Base-by-base conservation (phyloP, 2,797 vertebrate species). In the Loriculus beryllinus region DNA sequence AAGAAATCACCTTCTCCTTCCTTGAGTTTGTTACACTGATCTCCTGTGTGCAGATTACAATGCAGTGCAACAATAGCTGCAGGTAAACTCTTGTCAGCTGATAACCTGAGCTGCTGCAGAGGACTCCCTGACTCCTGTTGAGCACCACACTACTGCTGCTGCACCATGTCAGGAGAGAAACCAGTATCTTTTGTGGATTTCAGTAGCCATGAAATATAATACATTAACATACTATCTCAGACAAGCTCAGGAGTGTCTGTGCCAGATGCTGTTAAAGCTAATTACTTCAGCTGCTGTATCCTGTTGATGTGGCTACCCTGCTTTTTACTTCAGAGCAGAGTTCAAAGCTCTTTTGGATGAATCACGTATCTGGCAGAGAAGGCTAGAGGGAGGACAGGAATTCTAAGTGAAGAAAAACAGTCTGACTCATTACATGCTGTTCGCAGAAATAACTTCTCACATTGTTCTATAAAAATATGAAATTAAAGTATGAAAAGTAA, bases 331-430 rank as follows among this genome's bases (percentile, higher is more conserved):
- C 47, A 63, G 56, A 82, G 68, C 63, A 85, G 71, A 87, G 86
- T 91, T 95, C 88, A 92, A 93, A 92, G 75, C 35, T 86, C 26
- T 49, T 35, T 43, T 37, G 8, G 8, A 19, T 96, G 86, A 92
- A 81, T 90, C 81, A 90, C 31, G 40, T 47, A 62, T 35, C 37
- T 84, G 59, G 54, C 51, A 89, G 31, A 86, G 39, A 79, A 39
- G 76, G 65, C 21, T 16, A 86, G 52, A 83, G 39, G 59, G 39
- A 86, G 47, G 59, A 80, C 25, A 70, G 20, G n/a, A 28, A 56
- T 5, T 5, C 12, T 28, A 90, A 78, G 28, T 40, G 13, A 62
- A 86, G 65, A 94, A 94, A 91, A 42, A 28, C 49, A n/a, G 19
- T 28, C 45, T 77, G 92, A 93, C 42, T 89, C 63, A 69, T 81